Percentiles rank a stretch among this genome's conserved stretches.
These are phyloP conservation scores for Dermatemys mawii DNA, from an alignment of 2,113 vertebrate species.

Conservation along the genomic window DNA sequence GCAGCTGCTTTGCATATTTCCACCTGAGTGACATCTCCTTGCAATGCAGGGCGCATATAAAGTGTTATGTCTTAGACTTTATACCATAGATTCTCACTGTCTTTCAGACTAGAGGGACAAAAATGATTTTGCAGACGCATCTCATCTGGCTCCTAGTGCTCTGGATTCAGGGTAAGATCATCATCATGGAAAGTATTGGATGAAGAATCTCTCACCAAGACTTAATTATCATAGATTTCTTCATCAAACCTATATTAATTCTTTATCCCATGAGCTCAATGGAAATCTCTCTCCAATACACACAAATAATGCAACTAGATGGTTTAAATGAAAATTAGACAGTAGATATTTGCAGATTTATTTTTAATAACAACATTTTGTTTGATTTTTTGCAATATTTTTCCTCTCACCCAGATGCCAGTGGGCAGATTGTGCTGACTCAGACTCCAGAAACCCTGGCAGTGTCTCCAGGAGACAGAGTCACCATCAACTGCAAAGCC, in stretches of 20 bases:
- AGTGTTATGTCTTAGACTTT: not conserved
- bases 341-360: not conserved
- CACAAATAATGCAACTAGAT: not conserved
- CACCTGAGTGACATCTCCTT: not conserved
- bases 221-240: not conserved
- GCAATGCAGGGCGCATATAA: not conserved
- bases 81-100: too few relatives aligned
- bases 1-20: not conserved
- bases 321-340: not conserved
- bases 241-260: not conserved
- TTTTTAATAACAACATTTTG: not conserved
- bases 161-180: not conserved
- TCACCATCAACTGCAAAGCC: not conserved
- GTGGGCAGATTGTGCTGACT: not conserved
- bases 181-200: not conserved
- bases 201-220: not conserved
- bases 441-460: not conserved
- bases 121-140: not conserved
- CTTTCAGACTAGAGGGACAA: not conserved
- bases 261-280: not conserved
- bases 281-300: not conserved
- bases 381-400: not conserved
- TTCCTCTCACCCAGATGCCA: not conserved
- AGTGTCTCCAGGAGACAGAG: not conserved
- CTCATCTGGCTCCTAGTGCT: not conserved